A percentile compares a stretch with the other conserved stretches of the same genome.
Conservation (phyloP, 2,113 vertebrate genomes). For the Gambusia holbrooki region DNA sequence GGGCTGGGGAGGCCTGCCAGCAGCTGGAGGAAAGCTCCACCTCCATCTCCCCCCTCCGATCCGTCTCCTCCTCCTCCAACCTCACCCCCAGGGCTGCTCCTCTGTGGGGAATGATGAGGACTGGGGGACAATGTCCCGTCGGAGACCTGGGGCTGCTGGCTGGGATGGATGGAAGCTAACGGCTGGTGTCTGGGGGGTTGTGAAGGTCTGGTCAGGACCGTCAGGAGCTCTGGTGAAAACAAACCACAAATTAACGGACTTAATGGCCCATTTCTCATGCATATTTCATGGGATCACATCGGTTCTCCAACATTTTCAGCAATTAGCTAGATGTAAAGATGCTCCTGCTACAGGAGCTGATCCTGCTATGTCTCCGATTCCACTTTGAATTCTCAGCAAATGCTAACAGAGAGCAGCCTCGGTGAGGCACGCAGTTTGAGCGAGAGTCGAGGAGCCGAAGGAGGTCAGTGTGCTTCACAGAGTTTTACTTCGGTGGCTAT, state of each 20-base stretch:
- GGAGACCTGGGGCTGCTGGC: constrained; percentile 30
- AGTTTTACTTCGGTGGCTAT: neutral
- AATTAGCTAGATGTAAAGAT: neutral
- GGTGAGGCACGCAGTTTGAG: neutral
- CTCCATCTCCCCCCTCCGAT: constrained; percentile 44
- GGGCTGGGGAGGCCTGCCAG: constrained; percentile 89
- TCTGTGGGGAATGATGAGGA: constrained; percentile 42
- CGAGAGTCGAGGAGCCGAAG: neutral
- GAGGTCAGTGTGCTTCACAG: constrained; percentile 1
- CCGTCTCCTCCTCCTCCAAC: constrained; percentile 27
- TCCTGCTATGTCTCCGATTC: neutral
- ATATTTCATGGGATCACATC: neutral
- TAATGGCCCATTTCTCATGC: neutral
- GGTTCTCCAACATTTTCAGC: neutral
- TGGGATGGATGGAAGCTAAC: constrained; percentile 22
- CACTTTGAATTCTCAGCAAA: neutral
- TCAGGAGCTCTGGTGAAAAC: constrained; percentile 49
- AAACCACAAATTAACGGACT: neutral
- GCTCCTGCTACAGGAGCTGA: neutral
- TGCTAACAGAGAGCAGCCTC: neutral
- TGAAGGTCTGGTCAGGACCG: constrained; percentile 32
- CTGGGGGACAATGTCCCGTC: constrained; percentile 27
- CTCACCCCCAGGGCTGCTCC: constrained; percentile 43
- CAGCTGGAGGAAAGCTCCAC: constrained; percentile 86
- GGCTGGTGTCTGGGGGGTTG: constrained; percentile 51